phyloP scores from a whole-genome alignment of 2,888 invertebrate species.

The Melipona beecheii region DNA sequence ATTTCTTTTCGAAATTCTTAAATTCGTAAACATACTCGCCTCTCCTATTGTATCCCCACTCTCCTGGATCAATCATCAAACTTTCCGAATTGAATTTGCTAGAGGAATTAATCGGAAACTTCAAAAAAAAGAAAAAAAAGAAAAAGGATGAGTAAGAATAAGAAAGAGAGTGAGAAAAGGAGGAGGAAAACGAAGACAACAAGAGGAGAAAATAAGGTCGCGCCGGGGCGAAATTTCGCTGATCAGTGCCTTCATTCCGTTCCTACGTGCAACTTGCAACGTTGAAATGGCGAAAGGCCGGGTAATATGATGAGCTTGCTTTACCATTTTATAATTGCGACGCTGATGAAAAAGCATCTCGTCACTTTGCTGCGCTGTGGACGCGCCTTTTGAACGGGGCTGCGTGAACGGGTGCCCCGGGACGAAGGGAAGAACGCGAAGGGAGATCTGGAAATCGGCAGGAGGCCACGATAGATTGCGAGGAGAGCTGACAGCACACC shows the following conservation, averaged over 20 bases:
- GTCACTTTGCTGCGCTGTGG: slow-evolving; percentile 49
- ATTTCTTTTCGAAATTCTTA: no score
- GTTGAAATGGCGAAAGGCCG: slow-evolving; percentile 32
- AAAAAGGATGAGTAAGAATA: not conserved
- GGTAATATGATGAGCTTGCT: slow-evolving; percentile 56
- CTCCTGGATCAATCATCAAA: not conserved
- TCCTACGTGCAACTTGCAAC: slow-evolving; percentile 35
- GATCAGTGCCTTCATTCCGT: slow-evolving; percentile 57
- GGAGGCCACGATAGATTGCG: slow-evolving; percentile 43
- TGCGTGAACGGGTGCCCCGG: not conserved
- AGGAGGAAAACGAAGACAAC: slow-evolving; percentile 10
- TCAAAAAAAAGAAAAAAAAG: not conserved
- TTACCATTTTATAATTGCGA: slow-evolving; percentile 69
- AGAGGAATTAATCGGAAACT: slow-evolving; percentile 38
- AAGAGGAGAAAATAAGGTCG: slow-evolving; percentile 34
- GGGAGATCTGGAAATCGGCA: slow-evolving; percentile 38
- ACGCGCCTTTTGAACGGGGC: slow-evolving; percentile 38
- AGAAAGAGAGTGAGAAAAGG: slow-evolving; percentile 2
- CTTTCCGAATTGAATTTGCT: not conserved
- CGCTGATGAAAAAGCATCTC: slow-evolving; percentile 55
- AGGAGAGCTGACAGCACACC: slow-evolving; percentile 18
- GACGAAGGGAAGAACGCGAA: slow-evolving; percentile 11
- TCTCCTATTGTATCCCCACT: not conserved
- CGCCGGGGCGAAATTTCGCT: slow-evolving; percentile 50
- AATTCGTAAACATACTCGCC: not conserved